Base-by-base conservation (phyloP, 2,888 invertebrate species). In the Drepanosiphum platanoidis region DNA sequence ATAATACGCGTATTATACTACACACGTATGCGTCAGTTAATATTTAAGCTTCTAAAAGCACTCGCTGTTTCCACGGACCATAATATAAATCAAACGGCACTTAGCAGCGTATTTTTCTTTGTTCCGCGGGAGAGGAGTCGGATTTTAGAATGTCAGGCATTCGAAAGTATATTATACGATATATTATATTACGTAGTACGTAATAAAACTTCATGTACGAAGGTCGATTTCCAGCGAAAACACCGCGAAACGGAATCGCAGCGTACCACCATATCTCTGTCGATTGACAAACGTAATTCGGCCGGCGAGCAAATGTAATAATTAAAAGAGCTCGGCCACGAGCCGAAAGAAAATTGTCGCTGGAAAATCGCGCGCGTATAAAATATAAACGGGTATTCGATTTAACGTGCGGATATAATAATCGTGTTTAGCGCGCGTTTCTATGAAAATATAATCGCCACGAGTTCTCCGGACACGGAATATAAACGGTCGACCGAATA, bases 41-140 rank as follows among this genome's bases (percentile, higher is more conserved):
- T n/a, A 58, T 58, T 58, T n/a, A 58, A n/a, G 58, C 58, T 58
- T 58, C n/a, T 58, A n/a, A 58, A 58, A 58, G 58, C n/a, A 58
- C 46, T 46, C 46, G 58, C 7, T 58, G 58, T 58, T 58, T n/a
- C 5, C 18, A 58, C 58, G 5, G 42, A n/a, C n/a, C n/a, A 9
- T 42, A 58, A 3, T n/a, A 58, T 58, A 58, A n/a, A 58, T 58
- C 58, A 7, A n/a, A 58, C n/a, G 58, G 46, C 46, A 46, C 46
- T 58, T 8, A 18, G 58, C n/a, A 58, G n/a, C 7, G 42, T 58
- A n/a, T 52, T 52, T 58, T 8, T 52, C 52, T 58, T 58, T 58
- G n/a, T 58, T 58, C 8, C n/a, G 8, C 7, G 15, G n/a, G n/a
- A 58, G 5, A 58, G 58, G n/a, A 58, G 58, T n/a, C n/a, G 2